Evolutionary conservation across 2,113 vertebrate species (phyloP), one percentile per base, ranked within the genome.

Genomic region (Agapornis roseicollis): DNA sequence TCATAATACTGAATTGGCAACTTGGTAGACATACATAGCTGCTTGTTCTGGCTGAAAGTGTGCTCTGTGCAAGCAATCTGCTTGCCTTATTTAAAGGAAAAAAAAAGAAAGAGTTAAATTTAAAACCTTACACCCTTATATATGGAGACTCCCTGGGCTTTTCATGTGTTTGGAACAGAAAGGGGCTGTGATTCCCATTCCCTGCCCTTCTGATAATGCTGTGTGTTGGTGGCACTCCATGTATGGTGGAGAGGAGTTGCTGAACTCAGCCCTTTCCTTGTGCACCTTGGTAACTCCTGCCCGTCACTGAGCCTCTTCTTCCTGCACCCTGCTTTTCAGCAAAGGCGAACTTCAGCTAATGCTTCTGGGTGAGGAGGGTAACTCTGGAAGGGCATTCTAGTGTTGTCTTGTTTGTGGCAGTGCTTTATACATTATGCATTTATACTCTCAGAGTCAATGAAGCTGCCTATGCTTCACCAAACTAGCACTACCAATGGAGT

Each of bases 91-190:
- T 56, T 64, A n/a, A 19, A 74, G 39, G 4, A 17, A 58, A 50
- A 44, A 72, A 33, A 44, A 6, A n/a, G 63, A 29, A 6, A n/a
- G 56, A 58, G 6, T 56, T 56, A 58, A n/a, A 8, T 9, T 17
- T 24, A 52, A 61, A 86, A 39, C 22, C 3, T 46, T 47, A 31
- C 1, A 4, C 15, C 7, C 6, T 0, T 0, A 5, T 35, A 29
- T 2, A 28, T 72, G n/a, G n/a, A 66, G 53, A 56, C 18, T 92
- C 7, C 35, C 12, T 52, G 15, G 13, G 24, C 13, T 64, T 91
- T 56, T 81, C 7, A 22, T 18, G 6, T 53, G n/a, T 33, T 11
- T 10, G 42, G 7, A 37, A 24, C 8, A n/a, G 74, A 39, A 84
- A 33, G 24, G 27, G 31, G 12, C 44, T 42, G 22, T 68, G 20